Conservation (phyloP, 2,113 vertebrate species). For the Clarias macrocephalus region DNA sequence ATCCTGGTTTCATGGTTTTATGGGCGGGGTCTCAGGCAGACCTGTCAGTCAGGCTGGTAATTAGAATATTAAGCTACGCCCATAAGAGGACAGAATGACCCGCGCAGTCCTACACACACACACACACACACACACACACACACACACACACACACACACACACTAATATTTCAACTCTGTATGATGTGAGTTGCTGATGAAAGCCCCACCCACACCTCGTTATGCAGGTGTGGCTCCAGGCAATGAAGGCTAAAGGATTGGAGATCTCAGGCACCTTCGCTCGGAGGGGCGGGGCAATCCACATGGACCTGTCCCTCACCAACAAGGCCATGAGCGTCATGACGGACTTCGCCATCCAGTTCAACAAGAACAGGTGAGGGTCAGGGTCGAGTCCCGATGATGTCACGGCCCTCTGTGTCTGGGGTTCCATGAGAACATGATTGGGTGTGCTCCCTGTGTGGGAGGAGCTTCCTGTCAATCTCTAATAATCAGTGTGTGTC, state of each 20-base stretch:
- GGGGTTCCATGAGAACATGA: too few relatives aligned
- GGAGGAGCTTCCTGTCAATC: too few relatives aligned
- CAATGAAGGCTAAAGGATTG: slow-evolving; percentile 95
- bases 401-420: background rate
- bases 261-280: slow-evolving; percentile 94
- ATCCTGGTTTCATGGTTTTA: background rate
- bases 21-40: background rate
- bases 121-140: too few relatives aligned
- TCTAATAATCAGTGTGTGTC: too few relatives aligned
- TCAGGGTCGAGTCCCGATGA: background rate
- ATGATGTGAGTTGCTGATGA: background rate
- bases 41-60: background rate
- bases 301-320: slow-evolving; percentile 91
- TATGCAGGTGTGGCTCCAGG: slow-evolving; percentile 89
- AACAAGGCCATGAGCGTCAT: slow-evolving; percentile 98
- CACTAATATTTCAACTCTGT: background rate
- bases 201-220: background rate
- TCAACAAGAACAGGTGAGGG: slow-evolving; percentile 93
- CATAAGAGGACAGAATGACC: background rate
- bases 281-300: slow-evolving; percentile 86
- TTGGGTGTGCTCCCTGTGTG: too few relatives aligned
- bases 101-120: too few relatives aligned
- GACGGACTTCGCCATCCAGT: slow-evolving; percentile 97
- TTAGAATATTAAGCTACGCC: background rate
- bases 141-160: background rate